A percentile compares a stretch with the other conserved stretches of the same genome.
Evolutionary conservation across 2,113 vertebrate species (phyloP).

Genomic region (Miniopterus natalensis): DNA sequence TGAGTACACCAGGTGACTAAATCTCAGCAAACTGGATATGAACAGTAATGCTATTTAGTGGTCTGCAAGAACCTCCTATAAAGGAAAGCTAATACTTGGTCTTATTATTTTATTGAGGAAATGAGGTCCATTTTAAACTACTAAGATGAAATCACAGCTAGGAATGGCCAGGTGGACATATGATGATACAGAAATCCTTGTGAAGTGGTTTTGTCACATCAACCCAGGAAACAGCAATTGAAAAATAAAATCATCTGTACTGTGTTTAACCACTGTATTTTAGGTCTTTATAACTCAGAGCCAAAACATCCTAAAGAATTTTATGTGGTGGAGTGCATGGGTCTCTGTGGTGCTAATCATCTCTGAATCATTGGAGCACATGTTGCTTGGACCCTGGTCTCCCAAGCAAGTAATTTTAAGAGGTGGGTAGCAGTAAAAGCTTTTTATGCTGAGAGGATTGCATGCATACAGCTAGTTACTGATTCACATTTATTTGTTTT

Average conservation of each 20-base stretch:
- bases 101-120: background rate
- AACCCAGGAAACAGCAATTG: background rate
- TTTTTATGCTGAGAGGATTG: background rate
- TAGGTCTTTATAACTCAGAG: background rate
- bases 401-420: background rate
- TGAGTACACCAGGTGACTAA: background rate
- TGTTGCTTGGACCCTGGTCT: background rate
- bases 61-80: background rate
- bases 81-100: background rate
- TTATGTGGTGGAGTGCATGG: accelerated
- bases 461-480: background rate
- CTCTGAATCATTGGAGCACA: background rate
- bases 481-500: background rate
- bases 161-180: background rate
- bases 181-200: background rate
- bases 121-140: background rate
- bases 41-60: background rate
- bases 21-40: background rate
- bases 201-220: background rate
- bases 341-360: background rate
- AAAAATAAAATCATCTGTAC: background rate
- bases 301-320: background rate
- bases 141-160: background rate
- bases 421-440: background rate
- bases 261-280: background rate